phyloP scores from a whole-genome alignment of 2,797 vertebrate genomes.

The Falco biarmicus region DNA sequence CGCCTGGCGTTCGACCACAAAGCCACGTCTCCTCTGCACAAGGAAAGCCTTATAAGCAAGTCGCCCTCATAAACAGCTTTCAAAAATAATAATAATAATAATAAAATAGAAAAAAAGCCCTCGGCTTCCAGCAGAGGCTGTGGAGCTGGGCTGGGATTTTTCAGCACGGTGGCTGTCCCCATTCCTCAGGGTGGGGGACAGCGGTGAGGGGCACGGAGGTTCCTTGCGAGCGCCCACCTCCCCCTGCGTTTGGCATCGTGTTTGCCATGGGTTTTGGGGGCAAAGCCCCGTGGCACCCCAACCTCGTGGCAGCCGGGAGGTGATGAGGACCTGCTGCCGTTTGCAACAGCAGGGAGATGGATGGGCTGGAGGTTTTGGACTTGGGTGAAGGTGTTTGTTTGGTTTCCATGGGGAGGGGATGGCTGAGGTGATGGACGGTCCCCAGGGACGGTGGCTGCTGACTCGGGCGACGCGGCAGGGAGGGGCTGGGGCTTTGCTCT shows the following conservation, averaged over 20 bases:
- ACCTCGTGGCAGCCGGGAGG: neutral
- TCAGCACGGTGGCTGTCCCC: fast-evolving
- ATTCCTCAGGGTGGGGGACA: neutral
- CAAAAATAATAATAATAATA: too few relatives aligned
- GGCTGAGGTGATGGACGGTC: neutral
- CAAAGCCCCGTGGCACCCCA: neutral
- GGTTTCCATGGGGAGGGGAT: conserved; percentile 36
- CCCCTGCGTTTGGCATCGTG: neutral
- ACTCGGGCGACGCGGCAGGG: neutral
- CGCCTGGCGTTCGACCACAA: neutral
- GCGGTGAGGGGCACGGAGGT: neutral
- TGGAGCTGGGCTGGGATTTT: neutral
- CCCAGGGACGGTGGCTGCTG: neutral
- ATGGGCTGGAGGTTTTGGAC: neutral
- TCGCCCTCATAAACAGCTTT: neutral
- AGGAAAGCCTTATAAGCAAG: neutral
- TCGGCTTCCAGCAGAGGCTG: neutral
- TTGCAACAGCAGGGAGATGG: neutral
- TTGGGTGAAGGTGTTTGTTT: neutral
- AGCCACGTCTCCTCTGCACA: neutral
- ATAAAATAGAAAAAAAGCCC: neutral
- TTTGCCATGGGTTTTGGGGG: neutral
- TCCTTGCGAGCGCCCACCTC: neutral
- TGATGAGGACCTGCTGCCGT: neutral
- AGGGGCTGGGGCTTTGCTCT: neutral